Conservation (phyloP, 1,140 invertebrate genomes). For the Zaprionus africanus region DNA sequence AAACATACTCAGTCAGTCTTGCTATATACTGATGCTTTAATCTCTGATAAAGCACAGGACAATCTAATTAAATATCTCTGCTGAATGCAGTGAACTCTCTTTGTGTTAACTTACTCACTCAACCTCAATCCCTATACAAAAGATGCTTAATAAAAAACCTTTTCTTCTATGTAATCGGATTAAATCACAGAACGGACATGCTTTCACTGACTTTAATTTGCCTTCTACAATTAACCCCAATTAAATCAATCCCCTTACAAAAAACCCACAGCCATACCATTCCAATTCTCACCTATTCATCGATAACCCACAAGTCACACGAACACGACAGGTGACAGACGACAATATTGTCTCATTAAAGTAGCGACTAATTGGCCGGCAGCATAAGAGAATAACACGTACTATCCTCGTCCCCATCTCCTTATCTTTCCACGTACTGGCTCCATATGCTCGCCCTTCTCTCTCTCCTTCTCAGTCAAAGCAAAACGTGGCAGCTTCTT, state of each 20-base stretch:
- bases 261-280: neutral
- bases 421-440: too few relatives aligned
- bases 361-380: slow-evolving; percentile 39
- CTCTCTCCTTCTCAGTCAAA: neutral
- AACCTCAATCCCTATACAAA: neutral
- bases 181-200: neutral
- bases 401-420: neutral
- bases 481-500: slow-evolving; percentile 11
- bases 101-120: too few relatives aligned
- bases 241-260: neutral
- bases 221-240: neutral
- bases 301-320: slow-evolving; percentile 25
- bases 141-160: neutral
- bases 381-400: slow-evolving; percentile 32
- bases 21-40: too few relatives aligned
- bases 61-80: too few relatives aligned
- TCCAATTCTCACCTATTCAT: slow-evolving; percentile 25
- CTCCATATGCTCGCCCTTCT: neutral
- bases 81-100: too few relatives aligned
- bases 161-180: neutral
- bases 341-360: slow-evolving; percentile 39
- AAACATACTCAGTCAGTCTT: too few relatives aligned
- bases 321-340: slow-evolving; percentile 3
- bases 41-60: too few relatives aligned
- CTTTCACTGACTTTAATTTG: neutral